Evolutionary conservation across 2,113 vertebrate species (phyloP).

Genomic region (Urocolius indicus): DNA sequence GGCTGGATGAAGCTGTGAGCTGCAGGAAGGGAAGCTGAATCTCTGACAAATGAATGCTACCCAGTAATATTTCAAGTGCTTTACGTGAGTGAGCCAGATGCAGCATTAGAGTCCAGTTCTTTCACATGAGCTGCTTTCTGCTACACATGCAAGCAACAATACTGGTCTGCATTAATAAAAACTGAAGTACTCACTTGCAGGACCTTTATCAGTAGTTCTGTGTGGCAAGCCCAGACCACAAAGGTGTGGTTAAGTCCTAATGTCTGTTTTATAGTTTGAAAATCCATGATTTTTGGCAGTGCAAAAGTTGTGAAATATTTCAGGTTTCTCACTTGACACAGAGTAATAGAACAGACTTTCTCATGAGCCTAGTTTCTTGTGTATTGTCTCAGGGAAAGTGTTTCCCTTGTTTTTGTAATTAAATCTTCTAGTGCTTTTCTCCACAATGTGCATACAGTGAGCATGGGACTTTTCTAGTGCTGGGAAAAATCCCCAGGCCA

Average conservation of each 20-base stretch:
- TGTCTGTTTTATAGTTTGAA: background rate
- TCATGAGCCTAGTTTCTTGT: background rate
- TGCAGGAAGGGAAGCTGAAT: background rate
- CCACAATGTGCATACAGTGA: background rate
- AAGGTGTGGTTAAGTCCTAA: background rate
- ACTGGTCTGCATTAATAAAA: background rate
- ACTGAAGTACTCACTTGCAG: background rate
- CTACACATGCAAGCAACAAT: background rate
- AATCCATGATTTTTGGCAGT: background rate
- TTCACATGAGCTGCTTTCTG: background rate
- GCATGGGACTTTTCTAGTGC: background rate
- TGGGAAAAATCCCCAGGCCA: background rate
- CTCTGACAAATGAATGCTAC: background rate
- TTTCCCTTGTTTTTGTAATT: background rate
- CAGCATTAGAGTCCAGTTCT: background rate
- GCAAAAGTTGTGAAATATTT: background rate
- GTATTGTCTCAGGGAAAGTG: background rate
- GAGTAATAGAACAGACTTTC: background rate
- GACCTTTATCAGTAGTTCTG: background rate
- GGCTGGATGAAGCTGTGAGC: background rate
- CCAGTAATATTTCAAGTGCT: background rate
- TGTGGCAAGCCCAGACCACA: background rate
- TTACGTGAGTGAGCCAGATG: background rate
- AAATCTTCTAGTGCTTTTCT: background rate
- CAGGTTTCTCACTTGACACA: background rate